Base-by-base conservation (phyloP, 2,113 vertebrate species). In the Penelope pileata region DNA sequence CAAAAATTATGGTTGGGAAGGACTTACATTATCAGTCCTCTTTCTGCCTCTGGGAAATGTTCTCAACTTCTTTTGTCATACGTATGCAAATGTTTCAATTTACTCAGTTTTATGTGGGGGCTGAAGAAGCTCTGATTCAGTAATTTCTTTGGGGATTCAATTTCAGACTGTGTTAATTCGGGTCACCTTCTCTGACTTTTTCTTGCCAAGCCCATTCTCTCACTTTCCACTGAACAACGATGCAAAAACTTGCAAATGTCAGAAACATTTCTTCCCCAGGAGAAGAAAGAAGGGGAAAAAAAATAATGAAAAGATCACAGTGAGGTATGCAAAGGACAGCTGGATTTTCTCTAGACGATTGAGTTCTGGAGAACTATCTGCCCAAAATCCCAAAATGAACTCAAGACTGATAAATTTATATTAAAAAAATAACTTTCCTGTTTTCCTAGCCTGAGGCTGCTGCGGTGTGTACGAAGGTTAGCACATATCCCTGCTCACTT, bases 31-130 rank as follows among this genome's bases (percentile, higher is more conserved):
- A 2, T 43, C 26, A 51, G 32, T n/a, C 38, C 5, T 67, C 42
- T 66, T 83, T n/a, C 64, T 42, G n/a, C 18, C 27, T 73, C 27
- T 63, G 22, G 29, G 34, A 86, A 73, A 43, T 67, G 62, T 32
- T 81, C 27, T 88, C 54, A 42, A 7, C 9, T 66, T 42, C 18
- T 6, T 16, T 47, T 42, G 16, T 10, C 0, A 2, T 8, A 24
- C 0, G 0, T 54, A 50, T 70, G 29, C 51, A 60, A 42, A 40
- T 4, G 8, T 81, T 86, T 51, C 42, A 56, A 4, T 73, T 45
- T 73, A 12, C 7, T 11, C 48, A 3, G 30, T 69, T 93, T 90
- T 53, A 73, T 2, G 3, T 9, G n/a, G 16, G 1, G 7, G 6
- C 8, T 74, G 70, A 88, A 90, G 62, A 74, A 40, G 16, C 48